phyloP scores from a whole-genome alignment of 2,888 invertebrate species.

The Sylvicola fuscatus region DNA sequence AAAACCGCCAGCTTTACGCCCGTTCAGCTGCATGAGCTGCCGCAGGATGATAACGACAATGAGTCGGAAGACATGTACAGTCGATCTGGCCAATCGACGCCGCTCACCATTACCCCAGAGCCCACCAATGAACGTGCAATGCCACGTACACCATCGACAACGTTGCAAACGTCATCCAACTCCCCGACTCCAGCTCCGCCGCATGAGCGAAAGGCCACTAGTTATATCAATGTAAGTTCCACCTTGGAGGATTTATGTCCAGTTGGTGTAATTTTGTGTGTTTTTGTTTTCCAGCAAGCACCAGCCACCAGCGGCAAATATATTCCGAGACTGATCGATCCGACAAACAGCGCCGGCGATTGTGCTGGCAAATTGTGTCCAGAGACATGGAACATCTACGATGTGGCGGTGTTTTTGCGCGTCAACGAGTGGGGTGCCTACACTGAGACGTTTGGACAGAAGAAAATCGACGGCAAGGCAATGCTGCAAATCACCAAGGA shows the following conservation, averaged over 20 bases:
- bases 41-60: neutral
- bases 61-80: too few relatives aligned
- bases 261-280: too few relatives aligned
- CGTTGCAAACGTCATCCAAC: conserved; percentile 27
- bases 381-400: conserved; percentile 58
- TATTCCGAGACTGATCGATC: conserved; percentile 32
- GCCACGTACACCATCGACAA: conserved; percentile 3
- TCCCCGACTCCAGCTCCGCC: conserved; percentile 33
- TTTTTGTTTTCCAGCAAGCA: conserved; percentile 18
- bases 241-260: too few relatives aligned
- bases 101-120: conserved; percentile 9
- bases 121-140: conserved; percentile 5
- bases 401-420: conserved; percentile 76
- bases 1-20: too few relatives aligned
- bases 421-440: conserved; percentile 68
- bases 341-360: neutral
- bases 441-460: conserved; percentile 40
- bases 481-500: conserved; percentile 70
- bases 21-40: too few relatives aligned
- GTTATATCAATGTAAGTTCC: conserved; percentile 37
- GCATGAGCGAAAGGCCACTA: conserved; percentile 37
- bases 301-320: conserved; percentile 29
- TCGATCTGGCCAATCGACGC: conserved; percentile 16
- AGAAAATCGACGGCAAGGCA: conserved; percentile 63
- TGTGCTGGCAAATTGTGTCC: conserved; percentile 25